Base-by-base conservation (phyloP, 2,113 vertebrate genomes). In the Lathamus discolor region DNA sequence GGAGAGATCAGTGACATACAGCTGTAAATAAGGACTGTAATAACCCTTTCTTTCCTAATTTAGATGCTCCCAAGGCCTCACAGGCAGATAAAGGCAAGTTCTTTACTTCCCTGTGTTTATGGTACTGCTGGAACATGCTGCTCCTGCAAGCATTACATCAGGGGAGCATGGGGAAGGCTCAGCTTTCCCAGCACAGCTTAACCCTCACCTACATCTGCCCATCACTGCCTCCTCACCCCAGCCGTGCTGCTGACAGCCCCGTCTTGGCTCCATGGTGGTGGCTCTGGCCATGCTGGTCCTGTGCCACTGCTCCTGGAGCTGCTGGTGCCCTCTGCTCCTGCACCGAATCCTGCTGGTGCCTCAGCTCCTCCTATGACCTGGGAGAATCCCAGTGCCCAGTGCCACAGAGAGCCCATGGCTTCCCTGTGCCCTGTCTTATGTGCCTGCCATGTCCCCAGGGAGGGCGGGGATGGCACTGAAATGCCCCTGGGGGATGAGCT, bases 201-300 rank as follows among this genome's bases (percentile, higher is more conserved):
- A 95, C 95, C 51, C 66, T 96, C 90, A 78, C 95, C 92, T 14
- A 63, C 64, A 95, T 95, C 51, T 72, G 82, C 68, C 46, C 54
- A 13, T 24, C 10, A 0, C 76, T 1, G 1, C 66, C 9, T 27
- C 59, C 57, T 20, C 67, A 6, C 2, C 37, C 23, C 5, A 2
- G 52, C 17, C 2, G 0, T 2, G 73, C 43, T 4, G 3, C 54
- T n/a, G 48, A n/a, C 0, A 0, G 1, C 67, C 17, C 63, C 0
- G 0, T 9, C 54, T 6, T 8, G 25, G 51, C 55, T 49, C 10
- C 0, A 4, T 0, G 0, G 7, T 1, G 77, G 31, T 24, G 61
- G n/a, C 52, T n/a, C 17, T 2, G 39, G 18, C 70, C 3, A 1
- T 35, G 51, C 41, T 2, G 2, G 54, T 48, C 27, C 67, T 62